phyloP scores from a whole-genome alignment of 2,888 invertebrate species.

The Neoascia interrupta region DNA sequence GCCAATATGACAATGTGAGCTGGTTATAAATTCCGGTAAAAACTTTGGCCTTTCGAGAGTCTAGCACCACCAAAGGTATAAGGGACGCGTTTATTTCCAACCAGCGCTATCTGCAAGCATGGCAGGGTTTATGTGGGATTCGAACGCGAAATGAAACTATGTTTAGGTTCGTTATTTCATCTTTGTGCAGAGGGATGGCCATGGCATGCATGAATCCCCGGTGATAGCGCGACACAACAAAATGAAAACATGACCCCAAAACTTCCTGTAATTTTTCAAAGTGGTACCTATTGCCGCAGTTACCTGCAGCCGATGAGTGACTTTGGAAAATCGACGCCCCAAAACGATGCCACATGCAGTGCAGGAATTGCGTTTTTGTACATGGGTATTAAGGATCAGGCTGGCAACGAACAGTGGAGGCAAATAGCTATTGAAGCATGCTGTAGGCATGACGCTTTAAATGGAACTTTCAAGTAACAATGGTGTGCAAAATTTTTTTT shows the following conservation, averaged over 20 bases:
- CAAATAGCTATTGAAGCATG: too few species aligned
- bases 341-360: conserved; percentile 15
- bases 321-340: conserved; percentile 30
- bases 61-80: conserved; percentile 26
- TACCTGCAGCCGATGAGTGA: conserved; percentile 21
- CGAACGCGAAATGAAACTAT: conserved; percentile 32
- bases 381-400: too few species aligned
- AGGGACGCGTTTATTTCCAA: conserved; percentile 19
- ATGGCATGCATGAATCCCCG: conserved; percentile 13
- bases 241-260: conserved; percentile 50
- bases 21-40: conserved; percentile 55
- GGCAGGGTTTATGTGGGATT: conserved; percentile 6
- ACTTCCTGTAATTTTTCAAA: conserved; percentile 56
- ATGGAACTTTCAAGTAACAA: background rate
- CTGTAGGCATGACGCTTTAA: too few species aligned
- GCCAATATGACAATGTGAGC: conserved; percentile 56
- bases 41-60: conserved; percentile 53
- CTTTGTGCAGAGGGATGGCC: conserved; percentile 5
- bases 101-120: background rate
- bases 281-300: conserved; percentile 24
- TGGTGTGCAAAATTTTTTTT: background rate
- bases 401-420: too few species aligned
- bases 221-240: conserved; percentile 30
- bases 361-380: too few species aligned
- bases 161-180: conserved; percentile 48